Evolutionary conservation across 2,888 invertebrate species (phyloP), one percentile per base, ranked within the genome.

Genomic region (Gibbula magus): DNA sequence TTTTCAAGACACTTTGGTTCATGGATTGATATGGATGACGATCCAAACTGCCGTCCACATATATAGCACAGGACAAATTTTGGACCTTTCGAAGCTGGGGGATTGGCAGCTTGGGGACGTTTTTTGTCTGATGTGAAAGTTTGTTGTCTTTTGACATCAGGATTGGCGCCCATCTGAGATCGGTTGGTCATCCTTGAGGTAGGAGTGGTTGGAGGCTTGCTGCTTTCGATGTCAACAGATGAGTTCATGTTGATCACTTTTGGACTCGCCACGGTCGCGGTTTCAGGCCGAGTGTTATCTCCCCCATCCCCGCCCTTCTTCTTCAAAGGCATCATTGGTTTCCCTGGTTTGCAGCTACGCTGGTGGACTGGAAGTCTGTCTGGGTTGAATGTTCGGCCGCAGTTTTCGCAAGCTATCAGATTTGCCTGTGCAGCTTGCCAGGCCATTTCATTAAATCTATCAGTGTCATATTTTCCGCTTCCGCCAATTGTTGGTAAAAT

Each of bases 1-100:
- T 95, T 95, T 84, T 94, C 94, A 78, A 95, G 90, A 88, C 96
- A 96, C 87, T 95, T 95, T 2, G 95, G 95, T 88, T 95, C 95
- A 91, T 96, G 96, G 82, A 95, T 95, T 78, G 93, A 93, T 61
- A 95, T 94, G 73, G 95, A 95, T 85, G 94, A 94, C 0, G 94
- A 94, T 52, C 95, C 95, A 88, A 95, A 96, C 88, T 94, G 94
- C 76, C 95, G 93, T 2, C 95, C 95, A 88, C 96, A 96, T 85
- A 95, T 94, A 90, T 95, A 94, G 89, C 96, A 96, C 81, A 93
- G 90, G 5, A 93, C 92, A 80, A 92, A 92, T 32, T 90, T 91
- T 22, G 93, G 91, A 3, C 91, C 87, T 20, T 82, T 77, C 77
- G 80, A n/a, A 79, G 81, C 83, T 75, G 75, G 66, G 18, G 25